Conservation (phyloP, 2,113 vertebrate species). For the Microtus richardsoni region DNA sequence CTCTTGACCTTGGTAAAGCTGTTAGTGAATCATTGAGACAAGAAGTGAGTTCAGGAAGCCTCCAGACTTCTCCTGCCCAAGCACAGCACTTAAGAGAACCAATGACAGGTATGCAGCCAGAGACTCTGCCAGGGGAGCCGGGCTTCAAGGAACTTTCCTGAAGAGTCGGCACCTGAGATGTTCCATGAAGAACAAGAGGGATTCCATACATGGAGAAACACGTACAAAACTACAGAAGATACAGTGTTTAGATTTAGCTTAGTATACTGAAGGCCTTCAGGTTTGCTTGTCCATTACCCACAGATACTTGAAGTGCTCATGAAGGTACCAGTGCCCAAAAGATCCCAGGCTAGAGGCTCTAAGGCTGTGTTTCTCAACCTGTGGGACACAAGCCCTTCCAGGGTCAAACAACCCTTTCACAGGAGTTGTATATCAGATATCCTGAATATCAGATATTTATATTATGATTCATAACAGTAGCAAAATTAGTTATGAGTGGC, state of each 20-base stretch:
- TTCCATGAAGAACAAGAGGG: background rate
- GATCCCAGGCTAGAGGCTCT: background rate
- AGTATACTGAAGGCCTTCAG: background rate
- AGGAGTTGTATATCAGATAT: background rate
- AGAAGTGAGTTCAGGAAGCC: background rate
- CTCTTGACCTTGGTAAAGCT: background rate
- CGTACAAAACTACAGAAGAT: background rate
- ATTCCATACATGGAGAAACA: background rate
- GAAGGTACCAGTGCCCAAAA: background rate
- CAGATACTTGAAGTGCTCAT: background rate
- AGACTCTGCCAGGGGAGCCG: too few species aligned
- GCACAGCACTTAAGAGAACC: background rate
- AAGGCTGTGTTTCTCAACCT: background rate
- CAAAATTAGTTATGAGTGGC: background rate
- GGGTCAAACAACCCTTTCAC: background rate
- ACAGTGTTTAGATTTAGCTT: background rate
- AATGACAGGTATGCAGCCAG: too few species aligned
- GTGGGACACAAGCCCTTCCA: too few species aligned
- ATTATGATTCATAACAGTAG: background rate
- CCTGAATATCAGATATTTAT: background rate
- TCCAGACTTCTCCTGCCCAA: background rate
- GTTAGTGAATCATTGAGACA: background rate
- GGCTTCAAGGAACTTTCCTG: background rate
- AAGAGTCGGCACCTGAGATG: background rate
- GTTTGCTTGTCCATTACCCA: background rate